Evolutionary conservation across 2,113 vertebrate genomes (phyloP).

Genomic region (Lepus timidus): DNA sequence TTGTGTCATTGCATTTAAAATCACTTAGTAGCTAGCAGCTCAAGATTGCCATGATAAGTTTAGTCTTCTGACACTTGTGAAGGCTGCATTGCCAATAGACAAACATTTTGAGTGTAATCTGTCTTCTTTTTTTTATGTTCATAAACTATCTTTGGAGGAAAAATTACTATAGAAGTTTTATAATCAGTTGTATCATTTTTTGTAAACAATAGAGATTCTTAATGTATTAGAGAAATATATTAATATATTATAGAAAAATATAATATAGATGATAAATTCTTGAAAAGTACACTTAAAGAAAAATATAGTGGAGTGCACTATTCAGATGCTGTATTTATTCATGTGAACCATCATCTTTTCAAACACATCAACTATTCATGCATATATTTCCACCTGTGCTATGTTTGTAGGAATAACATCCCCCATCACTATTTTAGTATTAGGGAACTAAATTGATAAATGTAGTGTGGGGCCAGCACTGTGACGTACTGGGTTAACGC

Average conservation of each 20-base stretch:
- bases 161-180: neutral
- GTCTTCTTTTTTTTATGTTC: neutral
- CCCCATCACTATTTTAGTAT: neutral
- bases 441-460: constrained; percentile 24
- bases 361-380: neutral
- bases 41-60: neutral
- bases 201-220: neutral
- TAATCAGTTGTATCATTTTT: constrained; percentile 28
- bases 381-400: neutral
- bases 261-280: constrained; percentile 8
- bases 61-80: neutral
- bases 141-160: neutral
- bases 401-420: neutral
- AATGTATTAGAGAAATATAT: neutral
- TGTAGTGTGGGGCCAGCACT: neutral
- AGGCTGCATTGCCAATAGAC: neutral
- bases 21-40: neutral
- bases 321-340: neutral
- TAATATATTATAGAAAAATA: constrained; percentile 13
- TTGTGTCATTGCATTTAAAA: neutral
- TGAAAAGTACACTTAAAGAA: constrained; percentile 32
- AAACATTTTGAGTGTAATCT: neutral
- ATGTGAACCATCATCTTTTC: constrained; percentile 23
- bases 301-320: neutral
- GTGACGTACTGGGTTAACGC: no score